phyloP scores from a whole-genome alignment of 2,113 vertebrate species.

The Ciconia maguari region DNA sequence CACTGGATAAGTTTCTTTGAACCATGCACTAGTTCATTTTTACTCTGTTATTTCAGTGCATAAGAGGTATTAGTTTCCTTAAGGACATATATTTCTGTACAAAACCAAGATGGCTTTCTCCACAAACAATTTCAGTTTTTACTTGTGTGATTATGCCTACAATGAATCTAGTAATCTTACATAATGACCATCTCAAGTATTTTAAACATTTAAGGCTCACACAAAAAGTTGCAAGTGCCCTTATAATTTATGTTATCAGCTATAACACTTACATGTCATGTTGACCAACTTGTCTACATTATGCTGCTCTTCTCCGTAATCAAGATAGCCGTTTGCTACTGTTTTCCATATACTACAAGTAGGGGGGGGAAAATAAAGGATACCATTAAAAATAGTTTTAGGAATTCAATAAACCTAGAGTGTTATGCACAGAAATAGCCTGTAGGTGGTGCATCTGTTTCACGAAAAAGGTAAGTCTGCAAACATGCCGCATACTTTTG shows the following conservation, averaged over 20 bases:
- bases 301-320: slow-evolving; percentile 73
- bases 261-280: slow-evolving; percentile 80
- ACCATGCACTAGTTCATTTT: background rate
- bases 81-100: background rate
- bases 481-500: background rate
- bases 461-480: background rate
- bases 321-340: slow-evolving; percentile 73
- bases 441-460: slow-evolving; percentile 42
- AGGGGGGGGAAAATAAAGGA: background rate
- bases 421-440: background rate
- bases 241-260: background rate
- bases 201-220: background rate
- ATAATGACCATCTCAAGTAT: background rate
- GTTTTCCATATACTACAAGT: slow-evolving; percentile 80
- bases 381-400: background rate
- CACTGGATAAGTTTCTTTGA: background rate
- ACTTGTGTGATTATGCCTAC: background rate
- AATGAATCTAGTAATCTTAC: background rate
- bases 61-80: background rate
- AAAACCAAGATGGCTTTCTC: background rate
- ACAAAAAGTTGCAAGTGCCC: background rate
- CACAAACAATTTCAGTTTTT: background rate
- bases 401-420: background rate
- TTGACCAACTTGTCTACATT: slow-evolving; percentile 82
- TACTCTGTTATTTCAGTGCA: background rate